Percentiles rank a stretch among this genome's conserved stretches.
Conservation (phyloP, 2,797 vertebrate species). For the Chrysocyon brachyurus region DNA sequence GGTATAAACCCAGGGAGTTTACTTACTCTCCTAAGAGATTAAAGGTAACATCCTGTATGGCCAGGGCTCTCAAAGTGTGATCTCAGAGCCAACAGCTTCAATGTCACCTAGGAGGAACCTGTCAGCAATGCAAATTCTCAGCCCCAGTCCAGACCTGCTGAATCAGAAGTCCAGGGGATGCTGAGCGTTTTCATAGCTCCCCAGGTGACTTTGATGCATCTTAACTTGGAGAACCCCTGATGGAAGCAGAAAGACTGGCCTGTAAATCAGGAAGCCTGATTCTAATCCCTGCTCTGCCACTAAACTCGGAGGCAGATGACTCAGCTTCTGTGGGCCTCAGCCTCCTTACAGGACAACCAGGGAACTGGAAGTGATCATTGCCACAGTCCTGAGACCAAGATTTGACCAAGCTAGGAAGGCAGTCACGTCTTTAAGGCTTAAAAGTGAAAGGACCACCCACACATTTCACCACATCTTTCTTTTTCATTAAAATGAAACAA, state of each 20-base stretch:
- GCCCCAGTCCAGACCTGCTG: background rate
- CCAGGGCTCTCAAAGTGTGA: background rate
- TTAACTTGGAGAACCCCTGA: background rate
- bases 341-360: background rate
- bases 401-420: background rate
- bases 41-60: background rate
- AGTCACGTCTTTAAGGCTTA: background rate
- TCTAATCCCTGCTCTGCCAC: background rate
- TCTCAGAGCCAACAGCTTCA: background rate
- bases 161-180: background rate
- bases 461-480: background rate
- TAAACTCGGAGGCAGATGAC: background rate
- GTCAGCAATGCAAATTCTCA: background rate
- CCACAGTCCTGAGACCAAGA: background rate
- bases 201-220: background rate
- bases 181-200: background rate
- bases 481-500: background rate
- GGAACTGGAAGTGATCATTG: background rate
- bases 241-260: background rate
- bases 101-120: background rate
- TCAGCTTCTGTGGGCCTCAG: background rate
- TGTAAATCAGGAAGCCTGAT: background rate
- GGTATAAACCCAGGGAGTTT: background rate
- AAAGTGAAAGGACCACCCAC: background rate
- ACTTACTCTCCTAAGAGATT: background rate